Evolutionary conservation across 2,113 vertebrate genomes (phyloP).

Genomic region (Bombycilla garrulus): DNA sequence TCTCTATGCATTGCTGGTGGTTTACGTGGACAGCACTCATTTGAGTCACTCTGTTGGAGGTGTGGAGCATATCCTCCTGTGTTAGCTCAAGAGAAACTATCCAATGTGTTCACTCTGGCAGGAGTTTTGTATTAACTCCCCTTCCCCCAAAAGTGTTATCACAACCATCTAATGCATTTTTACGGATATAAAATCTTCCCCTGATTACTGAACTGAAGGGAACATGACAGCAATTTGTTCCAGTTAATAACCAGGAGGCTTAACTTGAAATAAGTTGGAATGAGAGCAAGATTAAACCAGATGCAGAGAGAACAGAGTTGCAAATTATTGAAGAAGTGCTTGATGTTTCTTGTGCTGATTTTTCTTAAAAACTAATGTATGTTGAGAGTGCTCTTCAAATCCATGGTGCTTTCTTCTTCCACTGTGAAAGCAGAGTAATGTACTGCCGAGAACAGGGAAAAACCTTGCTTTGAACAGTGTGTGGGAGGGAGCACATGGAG

Average conservation of each 20-base stretch:
- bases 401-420: not conserved
- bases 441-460: not conserved
- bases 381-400: not conserved
- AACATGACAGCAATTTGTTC: constrained; percentile 53
- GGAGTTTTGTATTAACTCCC: not conserved
- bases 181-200: constrained; percentile 37
- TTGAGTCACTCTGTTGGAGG: not conserved
- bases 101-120: not conserved
- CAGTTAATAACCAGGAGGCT: not conserved
- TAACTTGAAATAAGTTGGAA: constrained; percentile 32
- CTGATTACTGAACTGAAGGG: constrained; percentile 14
- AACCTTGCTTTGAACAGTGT: not conserved
- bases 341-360: not conserved
- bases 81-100: not conserved
- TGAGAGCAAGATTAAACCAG: constrained; percentile 30
- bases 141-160: constrained; percentile 31
- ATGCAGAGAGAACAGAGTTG: not conserved
- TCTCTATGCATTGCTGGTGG: not conserved
- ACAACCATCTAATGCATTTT: not conserved
- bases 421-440: not conserved
- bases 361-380: not conserved
- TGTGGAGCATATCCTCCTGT: not conserved
- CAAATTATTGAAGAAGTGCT: not conserved
- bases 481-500: not conserved
- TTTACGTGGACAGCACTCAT: not conserved